A percentile compares a stretch with the other conserved stretches of the same genome.
phyloP scores from a whole-genome alignment of 2,113 vertebrate genomes.

The Callaeas wilsoni region DNA sequence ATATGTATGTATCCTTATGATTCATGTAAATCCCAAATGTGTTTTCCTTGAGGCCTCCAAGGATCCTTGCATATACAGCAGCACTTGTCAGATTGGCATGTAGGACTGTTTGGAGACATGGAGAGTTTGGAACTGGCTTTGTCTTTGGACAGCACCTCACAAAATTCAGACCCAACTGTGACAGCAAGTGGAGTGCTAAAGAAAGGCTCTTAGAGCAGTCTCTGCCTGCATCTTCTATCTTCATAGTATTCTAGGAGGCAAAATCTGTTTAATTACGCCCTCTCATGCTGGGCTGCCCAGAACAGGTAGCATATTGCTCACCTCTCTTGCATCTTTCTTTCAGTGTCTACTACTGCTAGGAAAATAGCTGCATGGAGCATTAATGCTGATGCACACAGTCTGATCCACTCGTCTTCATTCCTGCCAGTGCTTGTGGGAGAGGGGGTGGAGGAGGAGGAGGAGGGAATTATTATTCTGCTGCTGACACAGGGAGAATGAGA shows the following conservation, averaged over 20 bases:
- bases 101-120: too few relatives aligned
- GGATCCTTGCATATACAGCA: not conserved
- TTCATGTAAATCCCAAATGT: not conserved
- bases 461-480: slow-evolving; percentile 67
- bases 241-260: not conserved
- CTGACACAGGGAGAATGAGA: slow-evolving; percentile 65
- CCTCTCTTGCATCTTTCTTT: slow-evolving; percentile 23
- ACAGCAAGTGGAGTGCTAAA: not conserved
- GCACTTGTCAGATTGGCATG: not conserved
- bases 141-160: not conserved
- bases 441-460: slow-evolving; percentile 20
- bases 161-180: not conserved
- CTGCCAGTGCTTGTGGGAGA: slow-evolving; percentile 25
- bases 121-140: not conserved
- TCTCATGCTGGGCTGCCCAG: slow-evolving; percentile 12
- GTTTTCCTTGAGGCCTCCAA: not conserved
- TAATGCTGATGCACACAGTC: slow-evolving; percentile 50
- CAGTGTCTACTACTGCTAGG: slow-evolving; percentile 8
- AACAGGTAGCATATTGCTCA: slow-evolving; percentile 42
- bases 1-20: not conserved
- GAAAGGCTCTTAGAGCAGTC: not conserved
- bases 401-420: slow-evolving; percentile 32
- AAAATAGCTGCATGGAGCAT: slow-evolving; percentile 46
- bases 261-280: slow-evolving; percentile 23
- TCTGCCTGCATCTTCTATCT: not conserved